These are phyloP conservation scores for Bicyclus anynana DNA, from an alignment of 1,140 invertebrate species.

Conservation along the genomic window DNA sequence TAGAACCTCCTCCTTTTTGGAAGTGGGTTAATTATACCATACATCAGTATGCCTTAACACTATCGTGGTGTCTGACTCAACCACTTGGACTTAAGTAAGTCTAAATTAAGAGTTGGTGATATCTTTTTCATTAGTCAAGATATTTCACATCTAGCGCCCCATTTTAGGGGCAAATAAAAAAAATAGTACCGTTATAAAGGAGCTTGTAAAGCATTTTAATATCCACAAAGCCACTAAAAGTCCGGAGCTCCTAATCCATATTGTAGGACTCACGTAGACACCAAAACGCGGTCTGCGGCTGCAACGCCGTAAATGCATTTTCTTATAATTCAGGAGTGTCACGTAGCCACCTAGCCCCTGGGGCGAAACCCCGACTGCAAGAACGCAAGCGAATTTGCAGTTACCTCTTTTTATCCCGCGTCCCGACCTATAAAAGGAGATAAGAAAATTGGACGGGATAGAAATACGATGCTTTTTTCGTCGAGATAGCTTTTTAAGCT, in stretches of 20 bases:
- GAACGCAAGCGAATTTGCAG: conserved; percentile 66
- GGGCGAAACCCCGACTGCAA: conserved; percentile 46
- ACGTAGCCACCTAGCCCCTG: conserved; percentile 56
- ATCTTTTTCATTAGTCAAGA: no score
- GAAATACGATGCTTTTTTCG: conserved; percentile 31
- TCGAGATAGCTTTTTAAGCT: neutral
- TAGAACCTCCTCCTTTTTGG: no score
- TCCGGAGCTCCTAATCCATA: conserved; percentile 50
- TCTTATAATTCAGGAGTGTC: conserved; percentile 72
- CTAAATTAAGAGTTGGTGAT: no score
- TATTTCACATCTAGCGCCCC: no score
- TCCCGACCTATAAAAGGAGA: conserved; percentile 56
- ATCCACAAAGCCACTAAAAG: conserved; percentile 32
- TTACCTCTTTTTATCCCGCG: conserved; percentile 62
- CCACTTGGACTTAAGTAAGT: no score
- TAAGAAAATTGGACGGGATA: conserved; percentile 61
- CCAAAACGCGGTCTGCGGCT: conserved; percentile 58
- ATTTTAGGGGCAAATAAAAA: no score
- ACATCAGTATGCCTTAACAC: no score
- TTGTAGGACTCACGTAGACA: conserved; percentile 53
- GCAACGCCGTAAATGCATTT: conserved; percentile 67
- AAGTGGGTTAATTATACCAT: no score
- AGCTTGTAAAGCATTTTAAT: conserved; percentile 17
- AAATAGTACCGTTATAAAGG: conserved; percentile 11
- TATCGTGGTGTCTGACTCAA: no score